Evolutionary conservation across 2,797 vertebrate species (phyloP).

Genomic region (Urosaurus nigricauda): DNA sequence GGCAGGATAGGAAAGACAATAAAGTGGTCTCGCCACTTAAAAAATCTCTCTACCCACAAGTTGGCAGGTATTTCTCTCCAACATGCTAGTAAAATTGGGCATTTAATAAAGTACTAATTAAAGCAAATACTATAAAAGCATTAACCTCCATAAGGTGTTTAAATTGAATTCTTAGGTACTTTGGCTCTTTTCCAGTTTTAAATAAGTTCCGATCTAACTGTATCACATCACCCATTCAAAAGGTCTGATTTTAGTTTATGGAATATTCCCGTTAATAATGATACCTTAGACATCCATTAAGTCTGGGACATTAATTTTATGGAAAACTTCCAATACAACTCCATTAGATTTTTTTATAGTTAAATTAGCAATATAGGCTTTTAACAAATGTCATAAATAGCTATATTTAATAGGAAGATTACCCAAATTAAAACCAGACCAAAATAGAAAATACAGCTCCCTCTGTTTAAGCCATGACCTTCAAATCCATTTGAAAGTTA

Average conservation of each 20-base stretch:
- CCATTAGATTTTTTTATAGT: conserved; percentile 79
- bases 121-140: conserved; percentile 81
- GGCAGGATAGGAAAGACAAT: conserved; percentile 29
- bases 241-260: conserved; percentile 78
- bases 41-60: conserved; percentile 39
- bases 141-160: conserved; percentile 82
- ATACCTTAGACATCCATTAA: conserved; percentile 85
- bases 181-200: conserved; percentile 80
- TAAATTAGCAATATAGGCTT: conserved; percentile 83
- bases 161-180: conserved; percentile 83
- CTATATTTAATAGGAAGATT: conserved; percentile 80
- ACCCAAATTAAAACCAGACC: conserved; percentile 80
- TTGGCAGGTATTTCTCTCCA: conserved; percentile 42
- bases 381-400: conserved; percentile 86
- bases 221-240: conserved; percentile 82
- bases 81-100: conserved; percentile 70
- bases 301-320: conserved; percentile 84
- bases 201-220: conserved; percentile 77
- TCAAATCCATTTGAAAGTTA: conserved; percentile 71
- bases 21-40: conserved; percentile 49
- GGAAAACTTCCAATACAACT: conserved; percentile 83
- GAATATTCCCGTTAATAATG: conserved; percentile 83
- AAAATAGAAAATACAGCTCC: conserved; percentile 81
- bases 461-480: conserved; percentile 74
- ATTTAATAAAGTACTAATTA: conserved; percentile 78